Evolutionary conservation across 2,113 vertebrate genomes (phyloP), one percentile per base, ranked within the genome.

Genomic region (Setophaga kirtlandii): DNA sequence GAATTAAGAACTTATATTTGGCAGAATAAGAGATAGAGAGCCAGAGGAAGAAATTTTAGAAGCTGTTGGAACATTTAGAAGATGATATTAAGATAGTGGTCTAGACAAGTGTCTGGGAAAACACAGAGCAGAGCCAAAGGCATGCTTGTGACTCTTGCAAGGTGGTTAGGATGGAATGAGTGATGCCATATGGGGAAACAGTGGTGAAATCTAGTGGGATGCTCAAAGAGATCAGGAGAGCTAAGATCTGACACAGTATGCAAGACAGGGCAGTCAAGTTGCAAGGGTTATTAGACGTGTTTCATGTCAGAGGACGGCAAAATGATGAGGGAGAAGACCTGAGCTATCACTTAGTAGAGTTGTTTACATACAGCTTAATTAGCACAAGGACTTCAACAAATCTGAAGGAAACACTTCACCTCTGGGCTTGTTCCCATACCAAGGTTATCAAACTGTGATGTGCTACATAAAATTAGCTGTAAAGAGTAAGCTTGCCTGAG

Each of bases 351-450:
- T 28, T 16, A 49, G 20, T 33, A 20, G 23, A 64, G n/a, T 9
- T 91, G 83, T 94, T 96, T 96, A 58, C 65, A 69, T 47, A 55
- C 8, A 55, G 20, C 78, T 85, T 89, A 91, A 91, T 89, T 91
- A 95, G 37, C 58, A 85, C 56, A 79, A 76, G 27, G 37, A 64
- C 58, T 87, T 89, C 74, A 73, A 68, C 18, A 39, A 87, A 81
- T 67, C 53, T 71, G 65, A 93, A 94, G 44, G 77, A 87, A 92
- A 82, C 78, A 78, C 50, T 88, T 71, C 49, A 89, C 68, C 44
- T 88, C 76, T 78, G 77, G 89, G 87, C 75, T 93, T 90, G 49
- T 73, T 92, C 50, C 92, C 44, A 30, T 49, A 60, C 62, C 78
- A 92, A 95, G 83, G 88, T 92, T 95, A 94, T 85, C 88, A 69